phyloP scores from a whole-genome alignment of 2,113 vertebrate genomes.

The Pseudonaja textilis region DNA sequence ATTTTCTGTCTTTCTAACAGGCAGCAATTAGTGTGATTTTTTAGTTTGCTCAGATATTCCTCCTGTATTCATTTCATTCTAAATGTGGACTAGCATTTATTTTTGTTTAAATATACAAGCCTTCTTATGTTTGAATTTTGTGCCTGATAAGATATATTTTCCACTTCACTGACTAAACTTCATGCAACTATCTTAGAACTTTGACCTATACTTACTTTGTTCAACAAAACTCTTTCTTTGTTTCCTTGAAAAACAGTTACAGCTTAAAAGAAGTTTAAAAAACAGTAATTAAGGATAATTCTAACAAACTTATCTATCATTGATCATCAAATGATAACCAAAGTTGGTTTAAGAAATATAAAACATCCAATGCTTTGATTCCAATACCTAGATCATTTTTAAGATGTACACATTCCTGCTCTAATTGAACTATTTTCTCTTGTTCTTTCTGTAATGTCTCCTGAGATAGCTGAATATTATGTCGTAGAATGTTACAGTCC shows the following conservation, averaged over 20 bases:
- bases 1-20: not conserved
- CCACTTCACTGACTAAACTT: not conserved
- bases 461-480: constrained; percentile 54
- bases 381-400: constrained; percentile 67
- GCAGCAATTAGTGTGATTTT: not conserved
- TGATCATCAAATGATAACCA: not conserved
- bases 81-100: not conserved
- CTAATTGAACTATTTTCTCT: constrained; percentile 52
- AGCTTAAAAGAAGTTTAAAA: not conserved
- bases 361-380: not conserved
- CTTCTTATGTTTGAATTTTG: not conserved
- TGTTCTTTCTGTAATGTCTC: constrained; percentile 62
- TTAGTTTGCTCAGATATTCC: not conserved
- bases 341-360: not conserved
- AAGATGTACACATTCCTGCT: constrained; percentile 59
- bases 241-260: not conserved
- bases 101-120: not conserved
- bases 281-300: not conserved
- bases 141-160: not conserved
- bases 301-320: not conserved
- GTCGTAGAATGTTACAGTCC: constrained; percentile 57
- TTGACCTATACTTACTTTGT: not conserved
- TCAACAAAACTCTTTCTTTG: not conserved
- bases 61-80: not conserved
- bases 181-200: not conserved